Evolutionary conservation across 2,888 invertebrate genomes (phyloP), one percentile per base, ranked within the genome.

Genomic region (Drosophila colorata): DNA sequence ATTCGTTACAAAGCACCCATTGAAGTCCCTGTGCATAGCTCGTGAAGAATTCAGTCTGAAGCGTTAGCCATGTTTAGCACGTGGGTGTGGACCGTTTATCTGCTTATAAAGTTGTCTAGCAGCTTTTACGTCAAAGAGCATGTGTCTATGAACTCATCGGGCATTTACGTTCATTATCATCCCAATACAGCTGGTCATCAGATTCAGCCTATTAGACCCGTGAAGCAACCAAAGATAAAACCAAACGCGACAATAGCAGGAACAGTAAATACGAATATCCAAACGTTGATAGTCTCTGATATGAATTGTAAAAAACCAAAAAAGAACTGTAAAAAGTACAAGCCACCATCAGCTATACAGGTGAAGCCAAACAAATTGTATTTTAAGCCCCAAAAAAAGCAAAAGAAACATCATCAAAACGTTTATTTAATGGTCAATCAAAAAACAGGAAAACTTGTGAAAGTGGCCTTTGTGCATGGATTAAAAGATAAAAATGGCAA

Each of bases 21-120:
- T 52, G 33, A 66, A 49, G 47, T 55, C 28, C 38, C 35, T 35
- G 31, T 6, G 37, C 11, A 41, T 20, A 55, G 41, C 38, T 56
- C 46, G 38, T 6, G 8, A 25, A 33, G 25, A 31, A 46, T 46
- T 40, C 43, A 75, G 56, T 60, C 43, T 28, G 5, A 20, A 9
- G 13, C 5, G n/a, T n/a, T 35, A 28, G 43, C 46, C 23, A 53
- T 70, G 67, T 49, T 48, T 16, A 47, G 7, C 51, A 41, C 41
- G 58, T 67, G 79, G 79, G 43, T 70, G 64, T 81, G 70, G 58
- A 23, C 37, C 49, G 23, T 60, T 35, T 46, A 49, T 16, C 37
- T 67, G 44, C 16, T 61, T 18, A 8, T 67, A 25, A 40, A 49
- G 43, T 40, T 44, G 16, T 35, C 61, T 25, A 7, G 18, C 43